phyloP scores from a whole-genome alignment of 2,888 invertebrate species.

The Nebria brevicollis region DNA sequence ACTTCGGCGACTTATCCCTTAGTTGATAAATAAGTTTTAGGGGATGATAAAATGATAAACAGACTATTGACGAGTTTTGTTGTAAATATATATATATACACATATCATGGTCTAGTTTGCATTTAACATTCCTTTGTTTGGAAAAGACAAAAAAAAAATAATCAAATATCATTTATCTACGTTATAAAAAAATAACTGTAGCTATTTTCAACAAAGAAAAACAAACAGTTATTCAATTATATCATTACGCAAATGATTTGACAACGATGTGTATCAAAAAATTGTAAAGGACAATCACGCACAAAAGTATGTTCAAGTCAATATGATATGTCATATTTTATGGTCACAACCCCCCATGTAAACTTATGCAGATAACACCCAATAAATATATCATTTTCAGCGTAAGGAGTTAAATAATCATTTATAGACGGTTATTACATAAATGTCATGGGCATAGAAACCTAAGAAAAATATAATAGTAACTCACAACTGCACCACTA shows the following conservation, averaged over 20 bases:
- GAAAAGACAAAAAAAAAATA: background rate
- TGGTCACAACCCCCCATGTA: background rate
- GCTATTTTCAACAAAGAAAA: background rate
- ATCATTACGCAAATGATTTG: background rate
- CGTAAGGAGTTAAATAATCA: background rate
- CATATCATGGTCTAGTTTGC: no score
- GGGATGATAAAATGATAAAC: background rate
- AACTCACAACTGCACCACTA: constrained; percentile 78
- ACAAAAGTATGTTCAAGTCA: background rate
- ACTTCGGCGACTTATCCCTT: constrained; percentile 82
- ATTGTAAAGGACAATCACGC: background rate
- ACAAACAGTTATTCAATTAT: background rate
- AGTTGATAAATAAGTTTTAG: constrained; percentile 3
- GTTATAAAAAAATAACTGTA: background rate
- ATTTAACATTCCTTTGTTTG: no score
- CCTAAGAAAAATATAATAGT: constrained; percentile 6
- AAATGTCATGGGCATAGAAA: constrained; percentile 23
- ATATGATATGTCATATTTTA: background rate
- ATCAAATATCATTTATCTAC: no score
- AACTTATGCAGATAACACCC: background rate
- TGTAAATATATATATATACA: no score
- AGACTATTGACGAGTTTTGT: no score
- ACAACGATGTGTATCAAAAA: constrained; percentile 4
- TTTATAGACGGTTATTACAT: constrained; percentile 19
- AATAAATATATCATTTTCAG: background rate